A percentile compares a stretch with the other conserved stretches of the same genome.
These are phyloP conservation scores for Scaptomyza parva DNA, from an alignment of 2,888 invertebrate species.

Conservation along the genomic window DNA sequence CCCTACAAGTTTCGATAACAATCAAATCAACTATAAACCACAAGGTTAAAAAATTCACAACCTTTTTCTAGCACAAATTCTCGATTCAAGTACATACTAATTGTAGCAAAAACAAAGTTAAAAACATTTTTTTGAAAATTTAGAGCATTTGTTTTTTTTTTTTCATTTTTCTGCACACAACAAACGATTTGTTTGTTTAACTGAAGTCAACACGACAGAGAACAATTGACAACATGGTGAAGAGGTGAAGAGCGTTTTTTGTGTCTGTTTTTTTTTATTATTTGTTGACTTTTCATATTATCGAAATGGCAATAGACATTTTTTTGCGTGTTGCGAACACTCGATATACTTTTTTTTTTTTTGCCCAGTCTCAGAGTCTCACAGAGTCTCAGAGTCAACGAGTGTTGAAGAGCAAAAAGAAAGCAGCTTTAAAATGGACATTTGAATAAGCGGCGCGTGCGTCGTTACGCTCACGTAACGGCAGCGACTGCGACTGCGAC, in stretches of 20 bases:
- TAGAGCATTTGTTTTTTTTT: too few relatives aligned
- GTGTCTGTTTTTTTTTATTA: neutral
- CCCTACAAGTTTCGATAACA: neutral
- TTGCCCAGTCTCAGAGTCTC: neutral
- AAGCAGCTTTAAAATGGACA: constrained; percentile 51
- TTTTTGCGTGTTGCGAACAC: constrained; percentile 8
- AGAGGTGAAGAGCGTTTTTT: too few relatives aligned
- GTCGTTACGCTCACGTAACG: constrained; percentile 70
- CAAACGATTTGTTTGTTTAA: constrained; percentile 2
- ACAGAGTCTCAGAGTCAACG: constrained; percentile 5
- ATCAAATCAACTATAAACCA: neutral
- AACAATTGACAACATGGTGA: neutral
- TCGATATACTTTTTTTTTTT: constrained; percentile 13
- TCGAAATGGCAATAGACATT: neutral
- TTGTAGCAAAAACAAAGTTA: neutral
- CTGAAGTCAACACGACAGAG: neutral
- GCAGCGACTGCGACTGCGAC: constrained; percentile 13
- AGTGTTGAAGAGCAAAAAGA: constrained; percentile 61
- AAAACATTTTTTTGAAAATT: too few relatives aligned
- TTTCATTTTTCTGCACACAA: neutral
- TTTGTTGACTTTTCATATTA: neutral
- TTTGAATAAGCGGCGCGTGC: constrained; percentile 71
- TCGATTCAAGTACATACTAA: neutral
- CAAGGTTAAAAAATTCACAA: neutral
- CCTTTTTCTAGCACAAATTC: neutral